These are phyloP conservation scores for Acomys russatus DNA, from an alignment of 2,797 vertebrate genomes.

Conservation along the genomic window DNA sequence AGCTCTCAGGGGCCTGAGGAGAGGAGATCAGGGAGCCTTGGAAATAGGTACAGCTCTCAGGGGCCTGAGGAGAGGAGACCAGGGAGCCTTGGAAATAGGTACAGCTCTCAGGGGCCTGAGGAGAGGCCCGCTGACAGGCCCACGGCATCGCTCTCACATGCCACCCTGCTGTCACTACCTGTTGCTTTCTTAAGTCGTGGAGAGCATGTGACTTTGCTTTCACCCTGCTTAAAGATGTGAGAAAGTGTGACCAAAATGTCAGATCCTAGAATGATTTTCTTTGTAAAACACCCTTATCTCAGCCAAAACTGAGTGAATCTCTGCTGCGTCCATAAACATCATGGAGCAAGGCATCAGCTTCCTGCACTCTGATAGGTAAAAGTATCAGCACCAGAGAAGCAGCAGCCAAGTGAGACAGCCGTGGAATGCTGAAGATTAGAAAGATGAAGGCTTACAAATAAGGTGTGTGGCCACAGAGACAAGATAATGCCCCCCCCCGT, in stretches of 20 bases:
- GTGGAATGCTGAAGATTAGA: neutral
- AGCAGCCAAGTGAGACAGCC: neutral
- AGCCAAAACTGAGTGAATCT: neutral
- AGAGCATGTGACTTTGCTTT: neutral
- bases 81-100: neutral
- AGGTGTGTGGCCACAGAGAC: neutral
- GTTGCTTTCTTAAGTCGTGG: neutral
- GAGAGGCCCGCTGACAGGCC: neutral
- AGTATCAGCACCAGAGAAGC: neutral
- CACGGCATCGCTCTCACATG: neutral
- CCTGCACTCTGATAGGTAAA: neutral
- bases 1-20: neutral
- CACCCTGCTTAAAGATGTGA: neutral
- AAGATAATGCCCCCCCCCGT: neutral
- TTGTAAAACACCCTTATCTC: neutral
- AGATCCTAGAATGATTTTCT: neutral
- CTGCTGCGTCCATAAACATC: neutral
- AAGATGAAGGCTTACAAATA: constrained; percentile 7
- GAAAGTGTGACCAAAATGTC: neutral
- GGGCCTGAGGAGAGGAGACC: neutral
- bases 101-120: neutral
- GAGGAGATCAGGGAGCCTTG: neutral
- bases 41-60: no score
- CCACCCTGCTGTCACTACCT: neutral
- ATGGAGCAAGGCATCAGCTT: neutral